phyloP scores from a whole-genome alignment of 35 echinoderm and acorn worm genomes.

The Lytechinus pictus region DNA sequence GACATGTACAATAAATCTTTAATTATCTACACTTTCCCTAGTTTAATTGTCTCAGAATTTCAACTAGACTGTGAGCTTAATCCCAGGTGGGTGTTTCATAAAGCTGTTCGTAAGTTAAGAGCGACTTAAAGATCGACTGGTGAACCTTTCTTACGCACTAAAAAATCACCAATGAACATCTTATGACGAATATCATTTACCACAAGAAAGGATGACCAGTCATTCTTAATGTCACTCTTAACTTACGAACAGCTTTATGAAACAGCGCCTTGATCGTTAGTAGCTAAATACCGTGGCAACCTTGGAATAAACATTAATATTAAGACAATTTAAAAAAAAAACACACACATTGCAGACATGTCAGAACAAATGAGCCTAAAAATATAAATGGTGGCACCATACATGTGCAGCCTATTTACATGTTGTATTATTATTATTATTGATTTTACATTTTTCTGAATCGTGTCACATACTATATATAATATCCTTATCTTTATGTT shows the following conservation, averaged over 20 bases:
- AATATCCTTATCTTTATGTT: background rate
- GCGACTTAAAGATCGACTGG: no score
- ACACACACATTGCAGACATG: background rate
- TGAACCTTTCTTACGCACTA: no score
- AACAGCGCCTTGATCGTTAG: no score
- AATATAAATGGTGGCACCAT: background rate
- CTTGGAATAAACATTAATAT: background rate
- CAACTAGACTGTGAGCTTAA: background rate
- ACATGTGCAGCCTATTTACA: background rate
- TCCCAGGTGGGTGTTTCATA: background rate
- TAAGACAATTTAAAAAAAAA: background rate
- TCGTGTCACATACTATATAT: background rate
- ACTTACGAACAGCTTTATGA: no score
- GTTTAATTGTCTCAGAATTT: background rate
- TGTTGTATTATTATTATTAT: background rate
- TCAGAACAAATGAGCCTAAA: background rate
- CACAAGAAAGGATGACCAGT: no score
- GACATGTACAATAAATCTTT: background rate
- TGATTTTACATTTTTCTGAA: background rate
- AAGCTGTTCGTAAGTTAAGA: no score
- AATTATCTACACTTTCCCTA: background rate
- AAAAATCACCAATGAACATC: no score
- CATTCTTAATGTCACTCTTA: no score
- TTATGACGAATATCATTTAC: no score
- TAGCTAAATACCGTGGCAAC: background rate